Conservation (phyloP, 2,888 invertebrate species). For the Callosobruchus maculatus region DNA sequence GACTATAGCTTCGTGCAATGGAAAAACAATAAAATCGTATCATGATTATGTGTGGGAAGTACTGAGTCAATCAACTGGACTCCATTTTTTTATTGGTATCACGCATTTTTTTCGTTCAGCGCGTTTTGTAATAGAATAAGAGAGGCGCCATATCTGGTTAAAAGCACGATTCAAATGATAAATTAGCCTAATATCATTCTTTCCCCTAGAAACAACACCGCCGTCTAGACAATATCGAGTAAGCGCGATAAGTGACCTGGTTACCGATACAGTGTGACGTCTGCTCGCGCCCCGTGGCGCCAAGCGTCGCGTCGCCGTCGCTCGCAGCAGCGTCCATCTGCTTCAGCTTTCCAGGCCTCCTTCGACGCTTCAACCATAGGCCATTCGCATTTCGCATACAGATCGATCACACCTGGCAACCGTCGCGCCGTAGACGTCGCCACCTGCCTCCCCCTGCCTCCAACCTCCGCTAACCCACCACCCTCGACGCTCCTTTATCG, state of each 20-base stretch:
- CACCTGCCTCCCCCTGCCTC: constrained; percentile 37
- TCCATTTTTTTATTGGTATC: no score
- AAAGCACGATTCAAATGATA: no score
- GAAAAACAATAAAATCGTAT: no score
- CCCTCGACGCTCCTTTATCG: constrained; percentile 44
- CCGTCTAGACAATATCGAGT: background rate
- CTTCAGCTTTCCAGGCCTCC: background rate
- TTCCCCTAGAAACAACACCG: background rate
- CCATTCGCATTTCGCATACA: background rate
- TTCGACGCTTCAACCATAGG: background rate
- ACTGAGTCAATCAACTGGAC: no score
- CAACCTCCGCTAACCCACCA: constrained; percentile 45
- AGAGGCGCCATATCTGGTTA: no score
- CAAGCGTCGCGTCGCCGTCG: background rate
- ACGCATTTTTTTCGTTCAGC: no score
- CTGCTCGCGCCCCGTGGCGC: background rate
- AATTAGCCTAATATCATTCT: no score
- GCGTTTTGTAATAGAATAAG: no score
- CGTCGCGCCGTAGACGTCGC: constrained; percentile 29
- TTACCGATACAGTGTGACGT: background rate
- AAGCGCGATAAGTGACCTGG: background rate
- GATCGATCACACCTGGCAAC: background rate
- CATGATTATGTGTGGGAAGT: no score
- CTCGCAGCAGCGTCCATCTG: background rate
- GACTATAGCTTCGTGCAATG: no score